Evolutionary conservation across 1,140 invertebrate genomes (phyloP), one percentile per base, ranked within the genome.

Genomic region (Reticulitermes speratus): DNA sequence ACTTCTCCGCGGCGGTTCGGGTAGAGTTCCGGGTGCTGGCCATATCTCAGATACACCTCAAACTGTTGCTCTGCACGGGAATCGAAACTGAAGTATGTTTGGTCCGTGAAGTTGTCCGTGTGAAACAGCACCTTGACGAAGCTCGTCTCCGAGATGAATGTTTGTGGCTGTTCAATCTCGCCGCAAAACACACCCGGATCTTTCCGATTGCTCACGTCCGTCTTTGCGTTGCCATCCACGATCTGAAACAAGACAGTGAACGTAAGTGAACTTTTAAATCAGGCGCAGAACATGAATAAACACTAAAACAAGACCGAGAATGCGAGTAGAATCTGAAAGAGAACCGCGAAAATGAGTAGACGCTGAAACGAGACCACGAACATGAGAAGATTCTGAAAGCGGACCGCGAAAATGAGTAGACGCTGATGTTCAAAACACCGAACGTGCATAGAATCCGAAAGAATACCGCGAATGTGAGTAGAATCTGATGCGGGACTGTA

Each of bases 101-200:
- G 97, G 90, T 98, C 96, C 5, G 97, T 97, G 91, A 97, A 98
- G 90, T 97, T 97, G 89, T 98, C 96, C 44, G 96, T 95, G 90
- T 97, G 96, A 91, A 98, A 98, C 81, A 97, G 93, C 48, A 98
- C 94, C 89, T 96, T 96, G 19, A 98, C 97, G 90, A 97, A 96
- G 89, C 96, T 97, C 21, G 97, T 98, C 91, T 98, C 97, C 23
- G 97, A 98, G 89, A 98, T 98, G 92, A 98, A 98, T 11, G 96
- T 97, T 91, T 98, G 96, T 0, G 97, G 96, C 88, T 97, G 97
- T 89, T 98, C 97, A 25, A 96, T 97, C 90, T 98, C 97, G 0
- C 97, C 97, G 90, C 97, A 98, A 90, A 97, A 98, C 86, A 96
- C 94, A 8, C 97, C 97, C 0, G 96, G 95, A 87, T 97, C 96